Conservation (phyloP, 2,113 vertebrate genomes). For the Antechinus stuartii region DNA sequence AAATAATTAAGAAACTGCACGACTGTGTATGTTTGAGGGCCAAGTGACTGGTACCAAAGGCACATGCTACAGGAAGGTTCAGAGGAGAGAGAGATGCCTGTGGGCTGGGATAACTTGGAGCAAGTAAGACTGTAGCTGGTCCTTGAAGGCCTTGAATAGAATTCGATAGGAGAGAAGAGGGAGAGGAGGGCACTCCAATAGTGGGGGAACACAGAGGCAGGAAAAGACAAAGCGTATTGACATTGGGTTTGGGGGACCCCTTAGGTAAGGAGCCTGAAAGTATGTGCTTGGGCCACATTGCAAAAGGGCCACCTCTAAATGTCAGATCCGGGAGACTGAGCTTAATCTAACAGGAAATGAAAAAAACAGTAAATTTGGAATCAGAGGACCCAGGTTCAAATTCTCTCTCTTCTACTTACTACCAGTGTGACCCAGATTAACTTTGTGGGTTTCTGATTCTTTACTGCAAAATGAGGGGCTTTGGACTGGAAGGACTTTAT, state of each 20-base stretch:
- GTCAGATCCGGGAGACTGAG: neutral
- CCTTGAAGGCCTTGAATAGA: neutral
- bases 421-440: neutral
- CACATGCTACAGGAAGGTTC: neutral
- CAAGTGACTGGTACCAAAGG: neutral
- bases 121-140: neutral
- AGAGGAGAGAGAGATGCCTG: neutral
- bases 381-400: neutral
- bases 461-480: neutral
- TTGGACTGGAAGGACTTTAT: neutral
- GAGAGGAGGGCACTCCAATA: neutral
- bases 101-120: neutral
- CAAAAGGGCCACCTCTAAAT: neutral
- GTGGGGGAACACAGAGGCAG: neutral
- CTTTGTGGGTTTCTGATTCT: neutral
- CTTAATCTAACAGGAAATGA: neutral
- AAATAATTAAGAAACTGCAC: neutral
- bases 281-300: neutral
- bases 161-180: neutral
- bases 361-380: neutral
- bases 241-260: neutral
- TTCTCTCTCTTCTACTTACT: neutral
- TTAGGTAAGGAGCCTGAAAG: neutral
- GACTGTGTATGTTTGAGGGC: neutral
- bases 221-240: neutral